Conservation (phyloP, 2,888 invertebrate species). For the Drosophila sordidapex region DNA sequence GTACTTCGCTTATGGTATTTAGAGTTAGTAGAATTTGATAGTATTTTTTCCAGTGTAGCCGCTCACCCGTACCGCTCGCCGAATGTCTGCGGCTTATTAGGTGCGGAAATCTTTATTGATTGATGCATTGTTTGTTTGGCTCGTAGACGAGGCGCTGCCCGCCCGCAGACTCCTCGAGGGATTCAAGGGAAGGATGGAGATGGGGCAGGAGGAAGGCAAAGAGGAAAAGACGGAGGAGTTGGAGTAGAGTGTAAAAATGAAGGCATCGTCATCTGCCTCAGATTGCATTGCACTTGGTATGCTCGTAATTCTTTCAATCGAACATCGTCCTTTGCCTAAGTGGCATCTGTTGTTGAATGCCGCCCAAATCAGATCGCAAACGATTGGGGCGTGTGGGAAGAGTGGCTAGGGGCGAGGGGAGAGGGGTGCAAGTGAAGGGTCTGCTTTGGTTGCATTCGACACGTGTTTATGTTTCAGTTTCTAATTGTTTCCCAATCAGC, state of each 20-base stretch:
- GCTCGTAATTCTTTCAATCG: conserved; percentile 71
- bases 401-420: too few species aligned
- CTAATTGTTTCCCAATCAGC: conserved; percentile 34
- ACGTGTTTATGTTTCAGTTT: conserved; percentile 31
- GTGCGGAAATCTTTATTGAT: conserved; percentile 83
- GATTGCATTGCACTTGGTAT: conserved; percentile 36
- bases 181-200: not conserved
- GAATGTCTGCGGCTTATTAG: conserved; percentile 74
- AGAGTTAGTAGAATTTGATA: not conserved
- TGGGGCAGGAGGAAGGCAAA: too few species aligned
- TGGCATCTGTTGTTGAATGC: conserved; percentile 36
- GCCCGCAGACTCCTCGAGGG: conserved; percentile 59
- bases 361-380: conserved; percentile 2
- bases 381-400: not conserved
- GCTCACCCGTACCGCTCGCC: conserved; percentile 1
- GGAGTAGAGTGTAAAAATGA: not conserved
- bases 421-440: not conserved
- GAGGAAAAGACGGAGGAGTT: not conserved
- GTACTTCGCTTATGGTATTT: not conserved
- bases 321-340: conserved; percentile 50
- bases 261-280: conserved; percentile 44
- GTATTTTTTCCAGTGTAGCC: conserved; percentile 1
- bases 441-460: conserved; percentile 2
- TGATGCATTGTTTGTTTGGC: conserved; percentile 78
- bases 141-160: conserved; percentile 42